These are phyloP conservation scores for Caranx melampygus DNA, from an alignment of 2,113 vertebrate species.

Conservation along the genomic window DNA sequence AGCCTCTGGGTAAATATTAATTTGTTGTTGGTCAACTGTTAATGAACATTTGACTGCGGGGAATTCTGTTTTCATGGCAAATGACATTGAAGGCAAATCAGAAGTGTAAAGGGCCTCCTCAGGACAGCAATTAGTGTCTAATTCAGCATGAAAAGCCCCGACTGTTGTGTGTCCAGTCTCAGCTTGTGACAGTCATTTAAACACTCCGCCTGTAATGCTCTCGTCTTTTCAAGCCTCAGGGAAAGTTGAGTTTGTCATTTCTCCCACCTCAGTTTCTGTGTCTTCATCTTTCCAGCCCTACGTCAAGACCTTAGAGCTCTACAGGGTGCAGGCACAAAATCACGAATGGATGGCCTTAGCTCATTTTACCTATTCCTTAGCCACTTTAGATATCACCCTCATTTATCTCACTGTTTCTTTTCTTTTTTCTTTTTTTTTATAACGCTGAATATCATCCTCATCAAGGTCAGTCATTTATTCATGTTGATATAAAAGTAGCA, in stretches of 20 bases:
- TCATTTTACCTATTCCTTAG: slow-evolving; percentile 1
- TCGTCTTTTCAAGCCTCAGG: slow-evolving; percentile 44
- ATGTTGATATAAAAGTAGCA: too few species aligned
- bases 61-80: slow-evolving; percentile 53
- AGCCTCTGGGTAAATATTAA: slow-evolving; percentile 67
- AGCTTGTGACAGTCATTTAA: slow-evolving; percentile 30
- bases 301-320: slow-evolving; percentile 33
- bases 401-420: neutral
- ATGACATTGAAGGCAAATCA: slow-evolving; percentile 48
- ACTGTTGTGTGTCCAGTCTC: slow-evolving; percentile 47
- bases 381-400: slow-evolving; percentile 8
- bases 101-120: slow-evolving; percentile 25
- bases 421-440: slow-evolving; percentile 19
- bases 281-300: slow-evolving; percentile 47
- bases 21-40: slow-evolving; percentile 68
- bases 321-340: slow-evolving; percentile 14
- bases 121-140: slow-evolving; percentile 56
- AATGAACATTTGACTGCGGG: slow-evolving; percentile 67
- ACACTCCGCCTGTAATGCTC: neutral
- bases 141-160: slow-evolving; percentile 49
- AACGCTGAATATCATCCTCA: slow-evolving; percentile 42
- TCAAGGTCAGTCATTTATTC: slow-evolving; percentile 39
- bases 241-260: slow-evolving; percentile 33
- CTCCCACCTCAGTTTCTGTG: slow-evolving; percentile 4
- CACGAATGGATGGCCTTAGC: neutral